Base-by-base conservation (phyloP, 1,140 invertebrate species). In the Penaeus vannamei region DNA sequence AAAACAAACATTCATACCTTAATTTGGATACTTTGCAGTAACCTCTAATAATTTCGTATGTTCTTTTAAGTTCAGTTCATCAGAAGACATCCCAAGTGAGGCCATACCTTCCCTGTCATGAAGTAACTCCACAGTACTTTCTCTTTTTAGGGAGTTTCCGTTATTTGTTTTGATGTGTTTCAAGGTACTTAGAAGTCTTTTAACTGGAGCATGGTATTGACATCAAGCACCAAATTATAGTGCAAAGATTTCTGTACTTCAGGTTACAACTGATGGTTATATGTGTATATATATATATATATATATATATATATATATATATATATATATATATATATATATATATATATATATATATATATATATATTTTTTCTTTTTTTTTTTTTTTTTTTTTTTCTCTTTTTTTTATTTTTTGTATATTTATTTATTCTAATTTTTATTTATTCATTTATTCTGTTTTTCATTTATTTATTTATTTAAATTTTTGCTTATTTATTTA, bases 91-190 rank as follows among this genome's bases (percentile, higher is more conserved):
- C 62, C 62, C n/a, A 64, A 19, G 17, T 64, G 62, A 64, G n/a
- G 17, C 62, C 62, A 64, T 64, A 64, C 62, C 62, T 64, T 19
- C 17, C n/a, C n/a, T 64, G 17, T 64, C 62, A 64, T 64, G 62
- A n/a, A 64, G 62, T 64, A 64, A n/a, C n/a, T n/a, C 62, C 62
- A 64, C 62, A 64, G 62, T 64, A n/a, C 62, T 64, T n/a, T 64
- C 62, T n/a, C 62, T 64, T n/a, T 64, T 64, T n/a, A 64, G 62
- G 17, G n/a, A 64, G 62, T 64, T 64, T 64, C 62, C n/a, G 62
- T 64, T 64, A 64, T 17, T n/a, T 19, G 17, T 64, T n/a, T 64
- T 64, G n/a, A 64, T 64, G 17, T 17, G 17, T 64, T 64, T 64
- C 62, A 64, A n/a, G n/a, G n/a, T 64, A n/a, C 62, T 64, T 19